Evolutionary conservation across 2,888 invertebrate species (phyloP), one percentile per base, ranked within the genome.

Genomic region (Netelia inedita): DNA sequence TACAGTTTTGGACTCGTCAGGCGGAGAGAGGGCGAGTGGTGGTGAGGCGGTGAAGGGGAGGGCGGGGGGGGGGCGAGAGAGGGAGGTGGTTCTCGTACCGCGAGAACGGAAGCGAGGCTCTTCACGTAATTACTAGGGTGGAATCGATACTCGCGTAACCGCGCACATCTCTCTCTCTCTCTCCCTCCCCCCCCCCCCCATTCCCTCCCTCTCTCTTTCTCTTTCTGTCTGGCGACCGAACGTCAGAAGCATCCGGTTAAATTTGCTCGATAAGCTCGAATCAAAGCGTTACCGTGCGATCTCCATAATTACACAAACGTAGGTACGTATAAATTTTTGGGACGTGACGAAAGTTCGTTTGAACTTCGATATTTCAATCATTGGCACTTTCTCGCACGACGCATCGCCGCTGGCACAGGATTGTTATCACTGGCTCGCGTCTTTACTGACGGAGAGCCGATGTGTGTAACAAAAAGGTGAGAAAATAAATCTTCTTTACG

Each of bases 121-220:
- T 85, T 85, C 78, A 79, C 85, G 84, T 87, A 87, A 87, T 87
- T 84, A 82, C 84, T 80, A 81, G 75, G 83, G 82, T 85, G 76
- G 78, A 86, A 86, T 86, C 86, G 86, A 86, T 86, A 86, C 85
- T 86, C 83, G 85, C 83, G 83, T 83, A 83, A 83, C 83, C 83
- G 74, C 69, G 61, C 78, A 72, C 79, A 53, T 57, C 43, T 28
- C 76, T 41, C 35, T 53, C 68, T 11, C 59, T n/a, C 41, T 46
- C 63, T 65, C 63, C 11, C 41, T 43, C 43, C 61, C 53, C 16
- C 50, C 16, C n/a, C 3, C 68, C 57, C 55, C 21, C 57, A 21
- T 55, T 21, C 41, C 35, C 71, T 19, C 71, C 10, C 55, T 71
- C 53, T 71, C 57, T 41, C 63, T 8, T 50, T 65, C 63, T 35